Conservation (phyloP, 2,888 invertebrate genomes). For the Hydropsyche betteni region DNA sequence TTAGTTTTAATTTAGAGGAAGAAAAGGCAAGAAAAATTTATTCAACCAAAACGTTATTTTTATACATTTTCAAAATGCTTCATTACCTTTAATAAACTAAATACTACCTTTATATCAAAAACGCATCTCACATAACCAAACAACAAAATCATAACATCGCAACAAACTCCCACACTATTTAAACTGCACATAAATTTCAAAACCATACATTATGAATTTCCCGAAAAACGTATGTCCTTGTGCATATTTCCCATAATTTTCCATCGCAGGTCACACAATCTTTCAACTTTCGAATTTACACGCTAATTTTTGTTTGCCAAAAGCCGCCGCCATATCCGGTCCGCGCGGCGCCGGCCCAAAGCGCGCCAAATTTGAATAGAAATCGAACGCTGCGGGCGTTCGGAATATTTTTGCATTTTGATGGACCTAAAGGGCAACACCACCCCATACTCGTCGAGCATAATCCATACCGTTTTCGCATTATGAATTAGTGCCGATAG, state of each 20-base stretch:
- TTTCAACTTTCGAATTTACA: not conserved
- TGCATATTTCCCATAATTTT: conserved; percentile 12
- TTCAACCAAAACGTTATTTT: too few relatives aligned
- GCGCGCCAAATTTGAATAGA: conserved; percentile 48
- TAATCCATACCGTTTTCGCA: not conserved
- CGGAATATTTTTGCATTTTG: conserved; percentile 51
- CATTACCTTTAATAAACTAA: too few relatives aligned
- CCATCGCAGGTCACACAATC: not conserved
- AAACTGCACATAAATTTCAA: too few relatives aligned
- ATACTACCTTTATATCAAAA: too few relatives aligned
- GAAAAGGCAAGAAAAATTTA: too few relatives aligned
- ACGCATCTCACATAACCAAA: too few relatives aligned
- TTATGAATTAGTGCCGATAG: conserved; percentile 18
- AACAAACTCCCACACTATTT: too few relatives aligned
- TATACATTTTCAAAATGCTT: too few relatives aligned
- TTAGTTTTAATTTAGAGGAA: too few relatives aligned
- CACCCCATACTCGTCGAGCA: conserved; percentile 20
- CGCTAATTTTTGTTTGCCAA: conserved; percentile 15
- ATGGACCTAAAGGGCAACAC: conserved; percentile 47
- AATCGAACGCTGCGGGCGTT: conserved; percentile 50
- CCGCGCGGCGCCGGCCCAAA: not conserved
- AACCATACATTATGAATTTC: too few relatives aligned
- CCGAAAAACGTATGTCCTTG: conserved; percentile 3
- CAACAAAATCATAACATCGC: too few relatives aligned
- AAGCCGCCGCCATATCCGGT: not conserved